Evolutionary conservation across 1,140 invertebrate genomes (phyloP), one percentile per base, ranked within the genome.

Genomic region (Carcinoscorpius rotundicauda): DNA sequence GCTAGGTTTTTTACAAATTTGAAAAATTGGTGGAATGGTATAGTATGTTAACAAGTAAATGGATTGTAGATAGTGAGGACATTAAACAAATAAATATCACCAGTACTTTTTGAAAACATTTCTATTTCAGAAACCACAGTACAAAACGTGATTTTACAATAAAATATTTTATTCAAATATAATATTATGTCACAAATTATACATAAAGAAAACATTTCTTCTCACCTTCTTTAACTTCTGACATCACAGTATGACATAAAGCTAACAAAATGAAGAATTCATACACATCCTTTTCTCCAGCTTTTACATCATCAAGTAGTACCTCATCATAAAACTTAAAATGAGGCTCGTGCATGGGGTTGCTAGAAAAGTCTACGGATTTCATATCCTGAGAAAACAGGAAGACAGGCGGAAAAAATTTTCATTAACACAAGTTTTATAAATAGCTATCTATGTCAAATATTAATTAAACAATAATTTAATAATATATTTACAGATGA

Each of bases 221-320:
- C 69, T 82, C 83, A 71, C 90, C 91, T 64, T 88, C 84, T 72
- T 89, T 91, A 65, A 90, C 85, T 62, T 96, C 94, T 0, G 93
- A 88, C 93, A 97, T 97, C n/a, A 98, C 94, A 4, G 94, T 98
- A 76, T 98, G 95, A 76, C 95, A 98, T 3, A 96, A 77, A 4
- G 93, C 88, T 55, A 98, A 79, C 51, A 96, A 78, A 57, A 88
- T 83, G 80, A 96, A 98, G 79, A 97, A 97, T 71, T 83, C 85
- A 71, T 90, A 85, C 49, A 87, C 86, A 71, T 90, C 82, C 49
- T 79, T 75, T 72, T 95, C 86, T 5, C 78, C 75, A 4, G 81
- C 80, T 68, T 81, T 82, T 11, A 97, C 89, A 8, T 90, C 91
- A 66, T 95, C 88, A 66, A 97, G 74, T 29, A 99, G 77, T 10